These are phyloP conservation scores for Adoxophyes honmai DNA, from an alignment of 1,140 invertebrate species.

Conservation along the genomic window DNA sequence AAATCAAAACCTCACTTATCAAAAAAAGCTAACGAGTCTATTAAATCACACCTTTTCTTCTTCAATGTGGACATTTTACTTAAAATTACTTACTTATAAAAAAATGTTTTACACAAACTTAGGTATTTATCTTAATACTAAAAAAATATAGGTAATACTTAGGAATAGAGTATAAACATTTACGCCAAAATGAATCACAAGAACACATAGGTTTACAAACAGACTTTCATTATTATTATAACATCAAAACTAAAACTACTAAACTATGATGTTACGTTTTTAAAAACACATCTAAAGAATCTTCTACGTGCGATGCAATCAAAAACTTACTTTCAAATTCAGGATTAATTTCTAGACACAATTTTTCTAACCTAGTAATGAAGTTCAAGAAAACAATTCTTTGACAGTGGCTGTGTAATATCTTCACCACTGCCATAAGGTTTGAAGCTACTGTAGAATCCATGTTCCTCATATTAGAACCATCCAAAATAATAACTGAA, in stretches of 20 bases:
- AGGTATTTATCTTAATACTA: no score
- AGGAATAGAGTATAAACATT: no score
- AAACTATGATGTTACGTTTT: background rate
- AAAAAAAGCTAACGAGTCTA: no score
- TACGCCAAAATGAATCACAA: no score
- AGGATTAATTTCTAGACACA: slow-evolving; percentile 46
- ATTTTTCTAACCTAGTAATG: slow-evolving; percentile 33
- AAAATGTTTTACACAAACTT: no score
- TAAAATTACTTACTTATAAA: no score
- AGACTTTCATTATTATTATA: no score
- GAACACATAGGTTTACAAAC: no score
- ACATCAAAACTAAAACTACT: background rate
- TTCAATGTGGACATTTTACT: no score
- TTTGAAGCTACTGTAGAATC: slow-evolving; percentile 60
- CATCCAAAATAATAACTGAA: slow-evolving; percentile 49
- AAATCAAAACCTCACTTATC: no score
- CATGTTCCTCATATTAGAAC: slow-evolving; percentile 47
- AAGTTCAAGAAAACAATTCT: slow-evolving; percentile 57
- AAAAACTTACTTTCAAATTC: slow-evolving; percentile 45
- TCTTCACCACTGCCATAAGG: slow-evolving; percentile 49
- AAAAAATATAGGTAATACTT: no score
- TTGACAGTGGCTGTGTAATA: slow-evolving; percentile 43
- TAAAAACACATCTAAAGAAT: background rate
- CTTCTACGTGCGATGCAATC: slow-evolving; percentile 21
- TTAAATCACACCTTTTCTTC: no score